Conservation (phyloP, 2,888 invertebrate genomes). For the Euplagia quadripunctaria region DNA sequence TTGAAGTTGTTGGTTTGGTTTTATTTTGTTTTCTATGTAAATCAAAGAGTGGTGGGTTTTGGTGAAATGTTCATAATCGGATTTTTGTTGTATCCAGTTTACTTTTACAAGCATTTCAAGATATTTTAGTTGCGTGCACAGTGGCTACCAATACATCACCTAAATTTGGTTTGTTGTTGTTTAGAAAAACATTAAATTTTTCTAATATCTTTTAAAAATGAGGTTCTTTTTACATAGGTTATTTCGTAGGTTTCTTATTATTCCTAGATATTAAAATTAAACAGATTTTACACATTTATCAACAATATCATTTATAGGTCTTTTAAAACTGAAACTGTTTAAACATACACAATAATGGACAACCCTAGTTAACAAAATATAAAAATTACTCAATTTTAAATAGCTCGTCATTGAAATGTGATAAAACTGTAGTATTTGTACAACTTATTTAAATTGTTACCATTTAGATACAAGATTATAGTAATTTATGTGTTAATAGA, state of each 20-base stretch:
- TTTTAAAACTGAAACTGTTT: not conserved
- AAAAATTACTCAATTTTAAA: constrained; percentile 8
- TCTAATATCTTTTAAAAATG: too few species aligned
- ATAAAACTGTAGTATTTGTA: constrained; percentile 6
- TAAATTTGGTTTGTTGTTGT: too few species aligned
- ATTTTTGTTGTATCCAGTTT: too few species aligned
- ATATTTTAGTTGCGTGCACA: too few species aligned
- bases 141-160: too few species aligned
- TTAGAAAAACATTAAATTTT: too few species aligned
- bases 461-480: constrained; percentile 8
- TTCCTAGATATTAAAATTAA: too few species aligned
- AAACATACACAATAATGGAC: not conserved
- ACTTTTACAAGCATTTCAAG: too few species aligned
- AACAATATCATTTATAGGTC: not conserved
- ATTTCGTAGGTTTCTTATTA: too few species aligned
- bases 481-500: constrained; percentile 5
- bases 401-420: constrained; percentile 5
- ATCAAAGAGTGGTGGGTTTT: not conserved
- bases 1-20: not conserved
- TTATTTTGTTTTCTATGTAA: not conserved
- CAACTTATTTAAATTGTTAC: constrained; percentile 3
- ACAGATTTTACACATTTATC: too few species aligned
- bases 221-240: too few species aligned
- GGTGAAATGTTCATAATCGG: not conserved
- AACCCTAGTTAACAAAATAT: constrained; percentile 9